Base-by-base conservation (phyloP, 2,113 vertebrate genomes). In the Arenaria interpres region DNA sequence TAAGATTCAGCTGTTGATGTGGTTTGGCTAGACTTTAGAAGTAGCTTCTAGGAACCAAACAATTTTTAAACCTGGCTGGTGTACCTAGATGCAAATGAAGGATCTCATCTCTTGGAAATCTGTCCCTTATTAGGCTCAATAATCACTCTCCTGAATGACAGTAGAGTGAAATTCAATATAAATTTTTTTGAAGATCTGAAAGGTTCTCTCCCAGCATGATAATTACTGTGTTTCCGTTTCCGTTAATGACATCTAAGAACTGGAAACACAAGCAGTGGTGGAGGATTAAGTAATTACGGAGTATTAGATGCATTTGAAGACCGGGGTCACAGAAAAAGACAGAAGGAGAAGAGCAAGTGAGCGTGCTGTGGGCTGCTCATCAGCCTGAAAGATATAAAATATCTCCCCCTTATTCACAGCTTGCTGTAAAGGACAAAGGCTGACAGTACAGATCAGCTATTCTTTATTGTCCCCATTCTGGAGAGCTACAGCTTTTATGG, bases 201-300 rank as follows among this genome's bases (percentile, higher is more conserved):
- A 92, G 54, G 20, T 75, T 90, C 73, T 91, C 63, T 89, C 51
- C 57, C 86, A 90, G 71, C 1, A 28, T 43, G 72, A 46, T 79
- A 92, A 96, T 94, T 89, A 93, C 81, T 41, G 60, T 89, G 93
- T 96, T 97, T 91, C 95, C 85, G 85, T 96, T 95, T 85, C 95
- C 73, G 88, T 75, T 96, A 96, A 97, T 94, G 95, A 96, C 93
- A 96, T 89, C 68, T 94, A 96, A 94, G 94, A 94, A 96, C 83
- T 92, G 85, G 91, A 96, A 96, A 94, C 95, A 96, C 90, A 95
- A 96, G 93, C 85, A 92, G 85, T 7, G 5, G 85, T 60, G 48
- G 74, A 92, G 93, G 97, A 98, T 98, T 98, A 98, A 98, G 97
- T 97, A 97, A 98, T 98, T 98, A 98, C 7, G 39, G 82, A 93